These are phyloP conservation scores for Notodonta ziczac DNA, from an alignment of 2,888 invertebrate species.

Conservation along the genomic window DNA sequence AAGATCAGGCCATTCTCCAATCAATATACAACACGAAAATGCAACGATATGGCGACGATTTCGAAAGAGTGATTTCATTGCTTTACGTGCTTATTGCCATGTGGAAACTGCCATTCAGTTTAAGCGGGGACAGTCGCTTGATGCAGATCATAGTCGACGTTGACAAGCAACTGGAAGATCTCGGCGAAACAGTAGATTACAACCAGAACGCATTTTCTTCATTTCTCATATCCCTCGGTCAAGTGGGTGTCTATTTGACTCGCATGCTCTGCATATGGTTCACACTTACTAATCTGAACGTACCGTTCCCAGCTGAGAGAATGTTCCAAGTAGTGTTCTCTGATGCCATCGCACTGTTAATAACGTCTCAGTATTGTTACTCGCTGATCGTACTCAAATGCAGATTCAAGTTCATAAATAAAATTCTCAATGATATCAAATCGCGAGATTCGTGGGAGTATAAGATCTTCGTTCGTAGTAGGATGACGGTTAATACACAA, in stretches of 20 bases:
- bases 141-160: constrained; percentile 50
- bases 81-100: constrained; percentile 50
- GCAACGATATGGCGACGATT: constrained; percentile 63
- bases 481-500: constrained; percentile 30
- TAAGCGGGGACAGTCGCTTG: constrained; percentile 42
- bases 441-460: constrained; percentile 47
- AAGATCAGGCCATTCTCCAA: constrained; percentile 61
- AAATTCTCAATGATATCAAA: constrained; percentile 51
- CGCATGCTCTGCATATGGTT: constrained; percentile 53
- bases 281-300: constrained; percentile 42
- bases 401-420: constrained; percentile 58
- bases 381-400: constrained; percentile 46
- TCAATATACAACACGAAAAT: constrained; percentile 62
- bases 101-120: constrained; percentile 56
- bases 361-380: constrained; percentile 53
- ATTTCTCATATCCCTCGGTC: constrained; percentile 37
- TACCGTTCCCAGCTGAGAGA: constrained; percentile 51
- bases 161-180: constrained; percentile 49
- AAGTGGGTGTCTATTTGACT: constrained; percentile 40
- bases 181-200: constrained; percentile 54
- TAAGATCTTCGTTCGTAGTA: constrained; percentile 47
- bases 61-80: constrained; percentile 50
- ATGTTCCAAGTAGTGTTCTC: constrained; percentile 56
- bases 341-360: constrained; percentile 50
- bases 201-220: constrained; percentile 40